Percentiles rank a stretch among this genome's conserved stretches.
These are phyloP conservation scores for Sylvilagus bachmani DNA, from an alignment of 2,113 vertebrate genomes.

Conservation along the genomic window DNA sequence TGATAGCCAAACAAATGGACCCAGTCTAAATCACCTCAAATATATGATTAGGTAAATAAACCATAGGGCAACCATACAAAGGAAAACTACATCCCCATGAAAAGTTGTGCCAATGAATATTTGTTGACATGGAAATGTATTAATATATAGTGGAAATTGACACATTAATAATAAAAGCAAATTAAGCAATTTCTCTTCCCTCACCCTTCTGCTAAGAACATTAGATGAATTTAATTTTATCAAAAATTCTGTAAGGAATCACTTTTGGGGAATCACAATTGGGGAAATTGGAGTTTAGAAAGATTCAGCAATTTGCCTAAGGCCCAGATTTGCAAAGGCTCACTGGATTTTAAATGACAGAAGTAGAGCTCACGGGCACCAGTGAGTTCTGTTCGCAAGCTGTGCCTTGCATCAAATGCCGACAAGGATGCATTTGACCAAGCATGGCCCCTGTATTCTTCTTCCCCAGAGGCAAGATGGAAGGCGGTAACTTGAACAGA, in stretches of 20 bases:
- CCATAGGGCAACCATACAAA: background rate
- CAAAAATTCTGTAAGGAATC: background rate
- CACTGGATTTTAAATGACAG: background rate
- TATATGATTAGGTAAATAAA: constrained; percentile 36
- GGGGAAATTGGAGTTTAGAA: background rate
- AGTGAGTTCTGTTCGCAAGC: background rate
- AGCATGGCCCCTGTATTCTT: background rate
- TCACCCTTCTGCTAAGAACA: background rate
- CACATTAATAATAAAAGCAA: background rate
- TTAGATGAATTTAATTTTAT: background rate
- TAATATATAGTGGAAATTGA: background rate
- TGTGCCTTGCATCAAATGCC: background rate
- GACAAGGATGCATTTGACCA: background rate
- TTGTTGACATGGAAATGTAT: background rate
- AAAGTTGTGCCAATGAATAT: background rate
- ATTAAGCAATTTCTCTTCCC: background rate
- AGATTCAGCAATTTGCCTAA: background rate
- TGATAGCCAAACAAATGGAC: constrained; percentile 2
- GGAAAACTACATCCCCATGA: background rate
- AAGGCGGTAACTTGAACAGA: background rate
- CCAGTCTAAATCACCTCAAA: background rate
- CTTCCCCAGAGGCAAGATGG: background rate
- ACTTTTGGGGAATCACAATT: too few relatives aligned
- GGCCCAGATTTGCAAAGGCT: background rate
- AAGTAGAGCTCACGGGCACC: background rate